A percentile compares a stretch with the other conserved stretches of the same genome.
Conservation (phyloP, 2,797 vertebrate species). For the Trichosurus vulpecula region DNA sequence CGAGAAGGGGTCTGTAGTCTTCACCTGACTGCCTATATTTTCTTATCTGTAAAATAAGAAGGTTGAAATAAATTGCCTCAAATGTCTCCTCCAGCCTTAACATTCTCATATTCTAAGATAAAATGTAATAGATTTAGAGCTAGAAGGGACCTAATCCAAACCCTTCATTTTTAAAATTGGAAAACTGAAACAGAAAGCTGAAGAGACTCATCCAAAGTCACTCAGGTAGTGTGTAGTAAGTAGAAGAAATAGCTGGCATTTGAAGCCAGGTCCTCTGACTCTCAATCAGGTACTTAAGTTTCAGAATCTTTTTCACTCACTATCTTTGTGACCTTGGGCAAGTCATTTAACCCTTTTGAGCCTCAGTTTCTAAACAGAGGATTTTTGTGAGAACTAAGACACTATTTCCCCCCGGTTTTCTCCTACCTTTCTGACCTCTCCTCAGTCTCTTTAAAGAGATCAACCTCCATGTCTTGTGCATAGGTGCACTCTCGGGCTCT, state of each 20-base stretch:
- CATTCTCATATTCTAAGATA: neutral
- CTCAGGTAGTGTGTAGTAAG: neutral
- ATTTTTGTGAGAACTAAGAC: neutral
- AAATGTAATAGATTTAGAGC: neutral
- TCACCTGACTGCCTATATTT: neutral
- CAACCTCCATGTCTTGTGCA: neutral
- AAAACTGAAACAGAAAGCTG: neutral
- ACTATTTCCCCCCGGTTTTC: neutral
- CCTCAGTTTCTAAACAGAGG: neutral
- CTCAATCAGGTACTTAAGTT: neutral
- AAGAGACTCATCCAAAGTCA: neutral
- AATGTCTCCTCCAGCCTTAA: neutral
- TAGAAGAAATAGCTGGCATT: neutral
- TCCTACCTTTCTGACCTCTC: neutral
- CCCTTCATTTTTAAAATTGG: neutral
- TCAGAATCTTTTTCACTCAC: neutral
- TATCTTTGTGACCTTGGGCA: neutral
- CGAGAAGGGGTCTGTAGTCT: neutral
- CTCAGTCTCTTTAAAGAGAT: neutral
- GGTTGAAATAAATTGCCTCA: neutral
- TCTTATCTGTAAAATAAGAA: neutral
- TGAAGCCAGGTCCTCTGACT: neutral
- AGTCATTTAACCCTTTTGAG: neutral
- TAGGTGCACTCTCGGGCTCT: neutral
- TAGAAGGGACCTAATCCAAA: neutral